phyloP scores from a whole-genome alignment of 2,888 invertebrate genomes.

The Sylvicola fuscatus region DNA sequence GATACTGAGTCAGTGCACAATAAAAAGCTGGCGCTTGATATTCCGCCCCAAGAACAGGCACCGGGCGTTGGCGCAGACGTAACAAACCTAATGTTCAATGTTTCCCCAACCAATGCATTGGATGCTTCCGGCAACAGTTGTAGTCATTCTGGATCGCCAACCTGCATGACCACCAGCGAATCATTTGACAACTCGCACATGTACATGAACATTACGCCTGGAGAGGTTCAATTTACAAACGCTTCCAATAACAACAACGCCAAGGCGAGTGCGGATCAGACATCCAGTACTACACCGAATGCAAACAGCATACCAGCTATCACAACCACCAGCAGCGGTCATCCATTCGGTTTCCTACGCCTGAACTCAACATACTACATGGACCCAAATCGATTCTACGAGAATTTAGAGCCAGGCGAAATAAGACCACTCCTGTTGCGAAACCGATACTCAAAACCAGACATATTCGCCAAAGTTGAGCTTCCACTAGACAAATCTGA shows the following conservation, averaged over 20 bases:
- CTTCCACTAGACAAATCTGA: constrained; percentile 5
- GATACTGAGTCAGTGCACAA: constrained; percentile 7
- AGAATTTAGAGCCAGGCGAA: constrained; percentile 11
- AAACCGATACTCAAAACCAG: constrained; percentile 10
- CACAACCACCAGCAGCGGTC: background rate
- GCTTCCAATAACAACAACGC: constrained; percentile 13
- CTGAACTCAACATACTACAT: constrained; percentile 3
- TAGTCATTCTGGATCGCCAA: no score
- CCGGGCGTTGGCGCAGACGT: constrained; percentile 9
- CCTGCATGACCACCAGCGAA: constrained; percentile 4
- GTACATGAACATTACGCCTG: constrained; percentile 27
- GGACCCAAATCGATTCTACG: constrained; percentile 10
- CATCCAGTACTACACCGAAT: constrained; percentile 1
- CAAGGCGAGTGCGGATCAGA: constrained; percentile 2
- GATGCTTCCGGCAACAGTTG: background rate
- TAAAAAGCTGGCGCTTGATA: constrained; percentile 16
- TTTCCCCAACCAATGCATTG: background rate
- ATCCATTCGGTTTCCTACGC: background rate
- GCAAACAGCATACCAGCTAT: background rate
- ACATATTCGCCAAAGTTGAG: constrained; percentile 11
- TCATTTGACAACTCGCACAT: constrained; percentile 15
- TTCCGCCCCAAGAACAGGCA: constrained; percentile 22
- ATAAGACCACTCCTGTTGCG: constrained; percentile 7
- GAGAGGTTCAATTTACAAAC: constrained; percentile 12
- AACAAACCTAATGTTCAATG: background rate